Evolutionary conservation across 30 jellyfish, hydroid and myxozoan species (phyloP).

Genomic region (Euphysa ruthae): DNA sequence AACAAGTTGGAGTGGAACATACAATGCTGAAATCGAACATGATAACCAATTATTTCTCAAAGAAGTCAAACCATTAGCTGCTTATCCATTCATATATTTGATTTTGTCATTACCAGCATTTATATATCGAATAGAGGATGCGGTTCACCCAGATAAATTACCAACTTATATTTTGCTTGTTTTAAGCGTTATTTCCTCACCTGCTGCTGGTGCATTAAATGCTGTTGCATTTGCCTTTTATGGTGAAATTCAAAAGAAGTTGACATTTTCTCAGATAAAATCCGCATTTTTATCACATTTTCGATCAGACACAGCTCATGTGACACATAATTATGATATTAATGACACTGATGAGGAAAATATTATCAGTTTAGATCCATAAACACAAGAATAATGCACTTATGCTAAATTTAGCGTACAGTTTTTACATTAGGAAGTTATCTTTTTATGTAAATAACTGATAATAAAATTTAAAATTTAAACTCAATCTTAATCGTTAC

Average conservation of each 20-base stretch:
- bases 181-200: slow-evolving; percentile 59
- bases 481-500: too few relatives aligned
- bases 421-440: too few relatives aligned
- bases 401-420: too few relatives aligned
- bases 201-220: slow-evolving; percentile 81
- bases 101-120: slow-evolving; percentile 57
- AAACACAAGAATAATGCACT: too few relatives aligned
- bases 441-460: too few relatives aligned
- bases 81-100: slow-evolving; percentile 76
- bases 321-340: slow-evolving; percentile 66
- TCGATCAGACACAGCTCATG: slow-evolving; percentile 39
- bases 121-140: slow-evolving; percentile 75
- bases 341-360: slow-evolving; percentile 28
- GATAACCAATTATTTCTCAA: slow-evolving; percentile 48
- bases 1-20: slow-evolving; percentile 62
- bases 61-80: slow-evolving; percentile 71
- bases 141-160: slow-evolving; percentile 44
- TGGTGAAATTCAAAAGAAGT: slow-evolving; percentile 45
- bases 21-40: slow-evolving; percentile 59
- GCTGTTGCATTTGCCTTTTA: slow-evolving; percentile 88
- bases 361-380: not conserved
- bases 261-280: slow-evolving; percentile 68
- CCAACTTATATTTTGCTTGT: slow-evolving; percentile 55
- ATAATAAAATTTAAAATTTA: too few relatives aligned
- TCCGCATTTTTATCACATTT: slow-evolving; percentile 25